These are phyloP conservation scores for Anabacerthia variegaticeps DNA, from an alignment of 2,797 vertebrate genomes.

Conservation along the genomic window DNA sequence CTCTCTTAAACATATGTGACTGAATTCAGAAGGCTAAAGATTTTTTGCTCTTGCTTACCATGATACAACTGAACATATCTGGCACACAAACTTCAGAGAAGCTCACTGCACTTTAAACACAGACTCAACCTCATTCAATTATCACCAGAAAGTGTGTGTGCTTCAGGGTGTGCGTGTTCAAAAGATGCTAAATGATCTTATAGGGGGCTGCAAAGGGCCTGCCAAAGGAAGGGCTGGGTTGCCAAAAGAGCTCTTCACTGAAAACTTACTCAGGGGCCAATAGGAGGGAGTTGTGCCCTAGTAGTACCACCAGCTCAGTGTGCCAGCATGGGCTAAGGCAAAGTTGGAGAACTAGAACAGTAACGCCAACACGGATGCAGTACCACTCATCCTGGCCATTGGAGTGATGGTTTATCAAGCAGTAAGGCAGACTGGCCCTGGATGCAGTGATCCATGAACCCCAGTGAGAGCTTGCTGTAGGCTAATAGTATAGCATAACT, in stretches of 20 bases:
- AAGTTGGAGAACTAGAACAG: background rate
- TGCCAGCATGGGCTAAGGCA: background rate
- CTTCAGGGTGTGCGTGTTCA: background rate
- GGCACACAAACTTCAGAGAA: background rate
- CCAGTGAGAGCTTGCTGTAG: background rate
- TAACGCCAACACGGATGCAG: background rate
- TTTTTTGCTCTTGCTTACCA: background rate
- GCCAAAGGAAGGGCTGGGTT: background rate
- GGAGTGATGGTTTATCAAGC: background rate
- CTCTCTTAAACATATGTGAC: background rate
- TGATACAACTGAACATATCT: background rate
- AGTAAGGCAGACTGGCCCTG: background rate
- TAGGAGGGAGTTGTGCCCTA: background rate
- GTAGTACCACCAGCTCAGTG: accelerated
- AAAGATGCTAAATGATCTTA: background rate
- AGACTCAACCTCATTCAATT: background rate
- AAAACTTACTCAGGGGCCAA: background rate
- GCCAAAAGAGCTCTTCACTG: background rate
- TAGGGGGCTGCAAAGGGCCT: background rate
- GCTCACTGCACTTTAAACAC: background rate
- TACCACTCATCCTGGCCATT: background rate
- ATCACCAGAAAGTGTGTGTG: background rate
- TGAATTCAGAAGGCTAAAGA: background rate
- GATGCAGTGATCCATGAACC: background rate
- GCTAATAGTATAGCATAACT: background rate